Evolutionary conservation across 37 sponge, comb jelly and placozoan species (phyloP).

Genomic region (Chondrilla cf. caribensis): DNA sequence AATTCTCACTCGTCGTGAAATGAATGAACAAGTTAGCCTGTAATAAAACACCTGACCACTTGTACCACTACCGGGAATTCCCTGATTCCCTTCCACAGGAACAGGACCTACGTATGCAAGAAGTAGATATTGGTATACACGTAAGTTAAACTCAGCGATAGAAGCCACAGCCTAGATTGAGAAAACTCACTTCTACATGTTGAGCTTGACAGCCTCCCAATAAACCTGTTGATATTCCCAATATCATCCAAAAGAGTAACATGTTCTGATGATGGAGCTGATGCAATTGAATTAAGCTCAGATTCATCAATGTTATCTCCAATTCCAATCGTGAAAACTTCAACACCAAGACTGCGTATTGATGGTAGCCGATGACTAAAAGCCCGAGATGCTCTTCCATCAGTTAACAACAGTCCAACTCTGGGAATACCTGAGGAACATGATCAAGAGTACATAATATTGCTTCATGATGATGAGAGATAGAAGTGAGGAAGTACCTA

Average conservation of each 20-base stretch:
- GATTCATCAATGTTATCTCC: not conserved
- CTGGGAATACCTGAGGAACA: not conserved
- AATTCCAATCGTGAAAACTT: not conserved
- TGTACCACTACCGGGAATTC: not conserved
- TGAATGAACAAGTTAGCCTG: not conserved
- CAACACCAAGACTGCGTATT: not conserved
- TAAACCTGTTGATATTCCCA: not conserved
- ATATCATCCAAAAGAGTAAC: not conserved
- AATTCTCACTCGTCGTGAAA: not conserved
- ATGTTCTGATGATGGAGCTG: not conserved
- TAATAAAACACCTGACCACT: not conserved
- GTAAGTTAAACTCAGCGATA: not conserved
- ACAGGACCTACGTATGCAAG: not conserved
- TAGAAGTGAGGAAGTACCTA: not conserved
- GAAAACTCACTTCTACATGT: not conserved
- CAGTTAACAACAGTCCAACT: constrained; percentile 2
- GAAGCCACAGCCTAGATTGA: no score
- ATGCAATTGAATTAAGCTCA: not conserved
- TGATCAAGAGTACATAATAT: not conserved
- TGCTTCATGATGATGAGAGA: not conserved
- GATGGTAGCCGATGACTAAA: not conserved
- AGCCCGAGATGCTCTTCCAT: not conserved
- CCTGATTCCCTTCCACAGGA: not conserved
- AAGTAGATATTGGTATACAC: not conserved
- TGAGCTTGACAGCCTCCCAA: not conserved